Evolutionary conservation across 2,797 vertebrate species (phyloP).

Genomic region (Cyclura pinguis): DNA sequence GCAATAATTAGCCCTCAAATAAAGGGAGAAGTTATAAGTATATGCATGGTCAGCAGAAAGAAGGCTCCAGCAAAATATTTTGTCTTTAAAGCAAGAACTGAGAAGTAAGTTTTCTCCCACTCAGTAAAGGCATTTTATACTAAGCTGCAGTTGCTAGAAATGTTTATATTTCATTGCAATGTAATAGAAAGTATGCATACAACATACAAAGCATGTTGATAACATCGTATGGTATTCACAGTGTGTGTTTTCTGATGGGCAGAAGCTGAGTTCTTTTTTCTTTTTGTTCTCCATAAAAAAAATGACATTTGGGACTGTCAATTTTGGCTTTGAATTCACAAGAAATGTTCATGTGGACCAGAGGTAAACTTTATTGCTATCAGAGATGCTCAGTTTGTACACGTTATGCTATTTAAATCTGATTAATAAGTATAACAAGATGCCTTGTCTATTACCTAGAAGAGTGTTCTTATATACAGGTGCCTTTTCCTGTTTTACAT

Average conservation of each 20-base stretch:
- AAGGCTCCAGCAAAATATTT: background rate
- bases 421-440: constrained; percentile 4
- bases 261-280: background rate
- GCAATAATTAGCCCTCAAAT: background rate
- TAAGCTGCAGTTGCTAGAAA: constrained; percentile 18
- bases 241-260: constrained; percentile 30
- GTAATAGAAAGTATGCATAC: constrained; percentile 23
- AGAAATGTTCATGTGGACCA: background rate
- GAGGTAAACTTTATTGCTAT: background rate
- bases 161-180: constrained; percentile 3
- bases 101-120: constrained; percentile 18
- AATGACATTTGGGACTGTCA: constrained; percentile 13
- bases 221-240: background rate
- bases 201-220: background rate
- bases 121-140: constrained; percentile 16
- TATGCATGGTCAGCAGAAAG: constrained; percentile 5
- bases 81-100: constrained; percentile 11
- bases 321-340: constrained; percentile 10
- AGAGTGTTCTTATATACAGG: background rate
- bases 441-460: background rate
- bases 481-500: background rate
- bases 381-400: background rate
- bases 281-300: no score
- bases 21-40: constrained; percentile 6
- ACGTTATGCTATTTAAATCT: constrained; percentile 19